Base-by-base conservation (phyloP, 2,113 vertebrate genomes). In the Candoia aspera region DNA sequence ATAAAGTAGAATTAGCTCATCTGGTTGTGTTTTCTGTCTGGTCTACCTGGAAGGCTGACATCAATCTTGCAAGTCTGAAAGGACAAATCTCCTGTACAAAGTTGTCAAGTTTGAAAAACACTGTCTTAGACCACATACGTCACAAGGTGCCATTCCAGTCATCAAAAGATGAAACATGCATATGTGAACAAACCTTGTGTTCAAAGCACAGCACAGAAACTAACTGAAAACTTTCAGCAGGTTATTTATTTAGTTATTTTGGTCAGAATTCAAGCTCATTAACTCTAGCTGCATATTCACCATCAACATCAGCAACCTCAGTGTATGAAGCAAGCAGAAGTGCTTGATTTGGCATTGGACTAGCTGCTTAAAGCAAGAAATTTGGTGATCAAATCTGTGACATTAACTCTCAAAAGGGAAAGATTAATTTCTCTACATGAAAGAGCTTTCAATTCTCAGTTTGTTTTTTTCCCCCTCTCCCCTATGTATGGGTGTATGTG, bases 301-400 rank as follows among this genome's bases (percentile, higher is more conserved):
- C 73, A 92, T 93, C 94, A 95, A 92, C 90, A 92, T 42, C 42
- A 42, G 42, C 42, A 42, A 42, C 42, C 42, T 94, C 93, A 92
- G 83, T 2, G 5, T 86, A 87, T 83, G 94, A 89, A 90, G 90
- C 0, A 84, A 96, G 91, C 91, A 90, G 86, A 96, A 95, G 90
- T 95, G 95, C 95, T 49, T 93, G 88, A 96, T 96, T 96, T 95
- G 95, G 57, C 46, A 60, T 57, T 58, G 94, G 53, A 93, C 86
- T 9, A 90, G 42, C 86, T 53, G 88, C 94, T 96, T 90, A 73
- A 87, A 95, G 95, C 84, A 94, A 95, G 96, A 95, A 86, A 24
- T 29, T 15, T 2, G 3, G 95, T 95, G 93, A 96, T 92, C 93
- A 93, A 94, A 93, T 87, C 87, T 90, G 53, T 1, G 53, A 59